Base-by-base conservation (phyloP, 2,797 vertebrate species). In the Perodicticus potto region DNA sequence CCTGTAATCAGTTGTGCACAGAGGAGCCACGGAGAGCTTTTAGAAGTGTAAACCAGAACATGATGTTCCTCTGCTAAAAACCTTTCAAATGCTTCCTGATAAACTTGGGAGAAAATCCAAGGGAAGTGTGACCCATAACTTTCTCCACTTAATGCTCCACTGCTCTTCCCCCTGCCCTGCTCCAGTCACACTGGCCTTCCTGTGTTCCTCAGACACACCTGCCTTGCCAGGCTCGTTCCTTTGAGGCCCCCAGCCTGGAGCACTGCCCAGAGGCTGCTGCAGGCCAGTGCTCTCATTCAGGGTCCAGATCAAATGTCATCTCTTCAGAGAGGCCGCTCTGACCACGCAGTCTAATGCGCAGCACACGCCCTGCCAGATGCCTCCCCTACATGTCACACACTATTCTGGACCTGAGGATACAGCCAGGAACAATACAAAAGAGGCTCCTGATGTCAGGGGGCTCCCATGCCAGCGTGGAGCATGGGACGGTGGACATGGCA, bases 41-140 rank as follows among this genome's bases (percentile, higher is more conserved):
- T 72, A 53, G 85, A 92, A 80, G 80, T 37, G 1, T 76, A 83
- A 92, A 76, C 93, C 32, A 55, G 78, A 76, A 45, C 22, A 4
- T 19, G 17, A 2, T 49, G 16, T 84, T 89, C 20, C 69, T 19
- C n/a, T 88, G 80, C 73, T 55, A 17, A 59, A 90, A 91, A 65
- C 76, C 53, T 67, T 92, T 49, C 74, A 74, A 5, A 63, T 67
- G 82, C 69, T 91, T 88, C 92, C 70, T 86, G 43, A 34, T 90
- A 59, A 95, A 70, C 77, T 55, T 17, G 32, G 69, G 57, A 80
- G 85, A 76, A 78, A 87, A 88, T n/a, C 77, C 59, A 74, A 37
- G 57, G n/a, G n/a, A 45, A 57, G 59, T 2, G 3, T 59, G 45
- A 29, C 69, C 74, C 76, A 10, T 16, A 10, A 37, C 59, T 67